These are phyloP conservation scores for Discoglossus pictus DNA, from an alignment of 2,797 vertebrate species.

Conservation along the genomic window DNA sequence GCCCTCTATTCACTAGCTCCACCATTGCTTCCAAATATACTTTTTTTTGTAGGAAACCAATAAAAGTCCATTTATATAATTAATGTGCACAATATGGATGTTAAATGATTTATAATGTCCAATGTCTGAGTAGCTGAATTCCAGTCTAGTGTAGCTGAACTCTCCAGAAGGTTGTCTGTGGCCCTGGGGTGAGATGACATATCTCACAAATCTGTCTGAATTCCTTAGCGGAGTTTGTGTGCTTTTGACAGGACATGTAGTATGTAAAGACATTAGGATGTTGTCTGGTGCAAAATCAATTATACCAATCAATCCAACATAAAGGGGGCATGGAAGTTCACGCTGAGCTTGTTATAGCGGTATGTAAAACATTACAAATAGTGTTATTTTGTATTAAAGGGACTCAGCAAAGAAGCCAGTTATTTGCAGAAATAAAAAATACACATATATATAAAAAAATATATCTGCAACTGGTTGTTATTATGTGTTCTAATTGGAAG, in stretches of 20 bases:
- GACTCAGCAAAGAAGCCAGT: no score
- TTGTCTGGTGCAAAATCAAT: conserved; percentile 16
- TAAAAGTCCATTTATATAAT: neutral
- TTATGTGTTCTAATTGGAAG: no score
- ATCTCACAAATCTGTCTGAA: conserved; percentile 25
- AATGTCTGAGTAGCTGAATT: no score
- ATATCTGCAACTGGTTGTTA: no score
- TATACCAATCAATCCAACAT: conserved; percentile 16
- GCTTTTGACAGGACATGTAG: neutral
- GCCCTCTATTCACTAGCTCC: no score
- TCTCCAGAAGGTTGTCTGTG: neutral
- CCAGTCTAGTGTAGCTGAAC: neutral
- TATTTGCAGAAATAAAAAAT: no score
- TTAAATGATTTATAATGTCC: neutral
- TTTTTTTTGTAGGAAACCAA: no score
- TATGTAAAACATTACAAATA: no score
- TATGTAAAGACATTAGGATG: conserved; percentile 12
- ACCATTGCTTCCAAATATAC: no score
- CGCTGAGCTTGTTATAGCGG: neutral
- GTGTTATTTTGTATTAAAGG: no score
- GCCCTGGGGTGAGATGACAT: conserved; percentile 25
- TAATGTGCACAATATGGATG: neutral
- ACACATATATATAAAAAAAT: no score
- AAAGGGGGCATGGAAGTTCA: conserved; percentile 4
- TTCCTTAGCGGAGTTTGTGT: conserved; percentile 26